Evolutionary conservation across 2,888 invertebrate species (phyloP).

Genomic region (Colostygia pectinataria): DNA sequence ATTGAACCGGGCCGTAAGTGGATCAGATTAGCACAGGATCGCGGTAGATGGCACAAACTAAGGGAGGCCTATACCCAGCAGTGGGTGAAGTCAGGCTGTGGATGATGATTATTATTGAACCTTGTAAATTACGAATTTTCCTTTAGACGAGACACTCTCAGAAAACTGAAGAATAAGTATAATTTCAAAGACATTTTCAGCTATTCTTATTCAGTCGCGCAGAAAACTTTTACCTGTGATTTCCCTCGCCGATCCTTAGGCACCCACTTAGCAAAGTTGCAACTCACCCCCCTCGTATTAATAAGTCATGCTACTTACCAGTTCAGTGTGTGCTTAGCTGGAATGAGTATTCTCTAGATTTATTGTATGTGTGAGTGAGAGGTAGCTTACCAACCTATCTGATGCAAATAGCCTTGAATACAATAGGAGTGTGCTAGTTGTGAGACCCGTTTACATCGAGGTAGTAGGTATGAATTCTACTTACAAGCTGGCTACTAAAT

Average conservation of each 20-base stretch:
- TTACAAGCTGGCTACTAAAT: too few species aligned
- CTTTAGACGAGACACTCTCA: too few species aligned
- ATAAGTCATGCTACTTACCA: slow-evolving; percentile 23
- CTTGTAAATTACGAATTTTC: too few species aligned
- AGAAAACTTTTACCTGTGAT: slow-evolving; percentile 59
- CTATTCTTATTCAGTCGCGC: not conserved
- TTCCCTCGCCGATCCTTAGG: slow-evolving; percentile 58
- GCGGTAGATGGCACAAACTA: too few species aligned
- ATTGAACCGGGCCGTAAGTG: too few species aligned
- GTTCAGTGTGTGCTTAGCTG: slow-evolving; percentile 7
- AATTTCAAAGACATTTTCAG: too few species aligned
- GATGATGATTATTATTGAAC: too few species aligned
- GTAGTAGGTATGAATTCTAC: not conserved
- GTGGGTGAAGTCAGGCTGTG: too few species aligned
- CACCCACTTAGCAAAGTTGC: slow-evolving; percentile 26
- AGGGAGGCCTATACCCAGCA: too few species aligned
- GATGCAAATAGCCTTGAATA: not conserved
- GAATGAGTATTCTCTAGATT: slow-evolving; percentile 1
- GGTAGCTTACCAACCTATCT: not conserved
- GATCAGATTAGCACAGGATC: too few species aligned
- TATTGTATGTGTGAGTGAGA: slow-evolving; percentile 3
- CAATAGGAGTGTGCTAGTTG: not conserved
- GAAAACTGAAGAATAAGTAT: too few species aligned
- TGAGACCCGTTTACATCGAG: not conserved
- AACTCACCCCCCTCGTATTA: slow-evolving; percentile 18